Base-by-base conservation (phyloP, 2,888 invertebrate species). In the Eupithecia subfuscata region DNA sequence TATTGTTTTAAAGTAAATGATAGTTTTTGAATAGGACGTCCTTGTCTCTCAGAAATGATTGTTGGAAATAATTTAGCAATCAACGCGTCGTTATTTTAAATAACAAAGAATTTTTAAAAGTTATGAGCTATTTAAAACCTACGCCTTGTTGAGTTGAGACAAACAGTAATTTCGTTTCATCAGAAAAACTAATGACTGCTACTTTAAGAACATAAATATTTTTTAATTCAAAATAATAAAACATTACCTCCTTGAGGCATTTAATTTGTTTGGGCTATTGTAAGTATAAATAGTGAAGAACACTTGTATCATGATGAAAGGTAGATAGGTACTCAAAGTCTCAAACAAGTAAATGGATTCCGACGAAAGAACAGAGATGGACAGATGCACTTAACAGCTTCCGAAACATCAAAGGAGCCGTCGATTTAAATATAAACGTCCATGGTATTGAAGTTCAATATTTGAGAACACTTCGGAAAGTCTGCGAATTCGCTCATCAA, bases 371-470 rank as follows among this genome's bases (percentile, higher is more conserved):
- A 84, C 78, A 83, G 80, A 83, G 80, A 71, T 71, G 75, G 52
- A 76, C 65, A 67, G 65, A 40, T 76, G 69, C 67, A 77, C 78
- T 81, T 84, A 81, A 82, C 82, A 83, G 82, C 79, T 84, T 82
- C 77, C 78, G 74, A 73, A 75, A 85, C 81, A 81, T 84, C 84
- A 85, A 85, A 86, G 83, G 14, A 22, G 78, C 80, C 77, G 79
- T 14, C 68, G 22, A 43, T 43, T 78, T 52, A 75, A 30, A 40
- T 40, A 64, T 75, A 64, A 70, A 69, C 64, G 63, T 56, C 74
- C 68, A 43, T 68, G 22, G 37, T 40, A 68, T 43, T 68, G 68
- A 43, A 43, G 68, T 68, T 68, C 37, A 40, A 34, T 43, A 14
- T 43, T 14, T 22, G 25, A 68, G 68, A 43, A 43, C n/a, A 45